Conservation (phyloP, 2,888 invertebrate species). For the Mimas tiliae region DNA sequence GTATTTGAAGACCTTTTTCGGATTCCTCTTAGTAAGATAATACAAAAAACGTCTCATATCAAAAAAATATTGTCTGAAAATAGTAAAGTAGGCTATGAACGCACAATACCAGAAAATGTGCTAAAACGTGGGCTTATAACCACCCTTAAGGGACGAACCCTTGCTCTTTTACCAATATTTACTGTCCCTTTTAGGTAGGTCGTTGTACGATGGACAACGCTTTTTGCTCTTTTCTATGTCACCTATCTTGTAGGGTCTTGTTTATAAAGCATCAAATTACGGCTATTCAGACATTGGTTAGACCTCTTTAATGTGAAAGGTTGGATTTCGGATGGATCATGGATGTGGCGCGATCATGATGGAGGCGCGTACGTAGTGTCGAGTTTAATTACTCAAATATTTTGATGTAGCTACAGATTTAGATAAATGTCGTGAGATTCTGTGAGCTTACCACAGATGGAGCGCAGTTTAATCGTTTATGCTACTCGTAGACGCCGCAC, state of each 20-base stretch:
- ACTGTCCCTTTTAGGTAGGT: constrained; percentile 28
- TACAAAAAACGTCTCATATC: constrained; percentile 8
- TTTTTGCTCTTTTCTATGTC: constrained; percentile 23
- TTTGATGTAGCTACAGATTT: too few species aligned
- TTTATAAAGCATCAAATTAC: constrained; percentile 2
- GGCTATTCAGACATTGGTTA: not conserved
- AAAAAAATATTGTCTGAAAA: not conserved
- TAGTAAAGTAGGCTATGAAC: constrained; percentile 10
- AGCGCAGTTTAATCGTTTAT: too few species aligned
- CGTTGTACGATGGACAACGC: constrained; percentile 20
- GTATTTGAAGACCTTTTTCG: not conserved
- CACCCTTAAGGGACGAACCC: constrained; percentile 25
- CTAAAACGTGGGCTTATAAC: constrained; percentile 20
- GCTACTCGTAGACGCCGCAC: too few species aligned
- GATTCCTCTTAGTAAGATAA: not conserved
- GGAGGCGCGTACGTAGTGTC: too few species aligned
- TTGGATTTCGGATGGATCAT: not conserved
- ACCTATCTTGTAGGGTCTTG: not conserved
- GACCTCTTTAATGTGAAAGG: not conserved
- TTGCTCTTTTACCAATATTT: constrained; percentile 31
- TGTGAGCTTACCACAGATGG: too few species aligned
- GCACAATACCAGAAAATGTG: constrained; percentile 23
- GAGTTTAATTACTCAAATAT: too few species aligned
- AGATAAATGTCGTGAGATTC: too few species aligned
- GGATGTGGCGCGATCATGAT: too few species aligned